Evolutionary conservation across 2,113 vertebrate genomes (phyloP).

Genomic region (Tympanuchus pallidicinctus): DNA sequence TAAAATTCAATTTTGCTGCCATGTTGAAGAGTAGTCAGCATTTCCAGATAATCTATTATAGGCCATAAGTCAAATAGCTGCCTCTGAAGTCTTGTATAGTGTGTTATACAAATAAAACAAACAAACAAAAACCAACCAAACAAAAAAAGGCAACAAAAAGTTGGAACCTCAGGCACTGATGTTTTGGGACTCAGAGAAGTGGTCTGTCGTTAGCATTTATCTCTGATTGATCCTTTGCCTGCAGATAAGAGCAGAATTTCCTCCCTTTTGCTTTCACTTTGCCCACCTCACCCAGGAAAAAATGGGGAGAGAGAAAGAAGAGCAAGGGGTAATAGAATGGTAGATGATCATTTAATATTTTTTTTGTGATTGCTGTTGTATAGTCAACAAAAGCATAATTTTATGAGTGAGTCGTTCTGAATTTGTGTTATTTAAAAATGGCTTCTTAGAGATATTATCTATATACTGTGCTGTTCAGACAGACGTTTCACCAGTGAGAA

Average conservation of each 20-base stretch:
- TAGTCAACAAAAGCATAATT: neutral
- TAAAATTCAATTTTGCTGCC: neutral
- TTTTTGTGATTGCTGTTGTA: neutral
- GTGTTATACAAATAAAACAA: neutral
- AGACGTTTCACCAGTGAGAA: neutral
- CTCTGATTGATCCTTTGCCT: neutral
- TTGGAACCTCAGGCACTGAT: neutral
- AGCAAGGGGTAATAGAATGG: neutral
- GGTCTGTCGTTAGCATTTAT: neutral
- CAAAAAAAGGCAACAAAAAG: neutral
- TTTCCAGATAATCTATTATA: neutral
- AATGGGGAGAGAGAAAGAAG: neutral
- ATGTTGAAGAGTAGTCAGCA: neutral
- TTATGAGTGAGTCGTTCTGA: neutral
- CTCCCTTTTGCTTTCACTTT: neutral
- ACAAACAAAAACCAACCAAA: no score
- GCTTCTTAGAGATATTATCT: fast-evolving
- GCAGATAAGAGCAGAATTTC: neutral
- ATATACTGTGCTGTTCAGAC: neutral
- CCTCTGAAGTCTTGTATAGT: neutral
- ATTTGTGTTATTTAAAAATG: neutral
- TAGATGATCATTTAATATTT: neutral
- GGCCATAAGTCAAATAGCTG: neutral
- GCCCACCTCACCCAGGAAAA: neutral
- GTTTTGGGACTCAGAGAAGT: neutral